Conservation (phyloP, 2,797 vertebrate genomes). For the Huso huso region DNA sequence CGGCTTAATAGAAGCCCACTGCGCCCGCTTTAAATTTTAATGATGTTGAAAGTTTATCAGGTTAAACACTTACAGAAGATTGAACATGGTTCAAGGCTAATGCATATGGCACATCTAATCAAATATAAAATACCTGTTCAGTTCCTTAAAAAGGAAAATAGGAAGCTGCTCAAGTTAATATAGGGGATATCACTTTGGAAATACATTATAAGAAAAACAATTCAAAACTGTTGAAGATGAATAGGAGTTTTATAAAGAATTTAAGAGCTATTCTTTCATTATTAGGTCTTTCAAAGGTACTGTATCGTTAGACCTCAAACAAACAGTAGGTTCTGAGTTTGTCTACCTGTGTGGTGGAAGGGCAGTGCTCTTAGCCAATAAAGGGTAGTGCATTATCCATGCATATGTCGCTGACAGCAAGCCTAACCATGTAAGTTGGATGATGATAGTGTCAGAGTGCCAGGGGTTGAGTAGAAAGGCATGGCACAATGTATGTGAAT, state of each 20-base stretch:
- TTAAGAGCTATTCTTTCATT: too few relatives aligned
- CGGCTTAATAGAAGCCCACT: conserved; percentile 12
- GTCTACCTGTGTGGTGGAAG: too few relatives aligned
- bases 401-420: conserved; percentile 1
- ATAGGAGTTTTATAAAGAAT: too few relatives aligned
- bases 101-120: neutral
- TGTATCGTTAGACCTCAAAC: too few relatives aligned
- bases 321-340: too few relatives aligned
- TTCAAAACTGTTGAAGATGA: too few relatives aligned
- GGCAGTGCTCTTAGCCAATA: too few relatives aligned
- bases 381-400: neutral
- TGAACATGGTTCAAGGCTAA: conserved; percentile 14
- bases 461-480: conserved; percentile 27
- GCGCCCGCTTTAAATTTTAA: conserved; percentile 14
- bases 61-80: conserved; percentile 15
- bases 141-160: neutral
- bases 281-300: too few relatives aligned
- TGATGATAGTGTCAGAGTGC: conserved; percentile 4
- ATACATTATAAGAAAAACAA: too few relatives aligned
- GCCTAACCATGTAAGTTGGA: conserved; percentile 4
- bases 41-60: conserved; percentile 17
- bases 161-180: neutral
- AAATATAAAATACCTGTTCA: neutral
- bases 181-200: neutral
- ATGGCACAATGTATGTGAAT: conserved; percentile 59